Evolutionary conservation across 2,888 invertebrate genomes (phyloP).

Genomic region (Calliphora vomitoria): DNA sequence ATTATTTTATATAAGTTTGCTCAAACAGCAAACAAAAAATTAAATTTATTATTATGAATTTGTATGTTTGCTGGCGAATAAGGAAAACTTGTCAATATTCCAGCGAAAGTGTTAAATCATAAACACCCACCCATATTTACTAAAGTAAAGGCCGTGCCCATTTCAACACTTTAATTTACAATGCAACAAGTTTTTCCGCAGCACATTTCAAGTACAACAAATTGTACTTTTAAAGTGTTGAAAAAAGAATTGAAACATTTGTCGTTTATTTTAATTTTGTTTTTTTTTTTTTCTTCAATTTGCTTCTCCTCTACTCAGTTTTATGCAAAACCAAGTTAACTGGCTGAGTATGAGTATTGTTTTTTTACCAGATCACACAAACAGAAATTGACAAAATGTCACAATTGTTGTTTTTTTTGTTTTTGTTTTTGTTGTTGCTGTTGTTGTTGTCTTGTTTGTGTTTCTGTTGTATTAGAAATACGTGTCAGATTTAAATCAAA

Average conservation of each 20-base stretch:
- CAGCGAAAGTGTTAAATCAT: constrained; percentile 73
- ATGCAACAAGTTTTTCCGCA: constrained; percentile 59
- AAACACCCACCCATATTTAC: constrained; percentile 70
- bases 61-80: constrained; percentile 27
- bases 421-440: too few relatives aligned
- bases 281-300: not conserved
- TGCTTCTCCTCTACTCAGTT: constrained; percentile 33
- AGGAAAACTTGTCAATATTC: constrained; percentile 71
- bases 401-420: constrained; percentile 58
- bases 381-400: constrained; percentile 73
- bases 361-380: constrained; percentile 28
- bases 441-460: constrained; percentile 45
- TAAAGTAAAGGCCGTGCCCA: constrained; percentile 68
- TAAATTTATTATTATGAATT: constrained; percentile 17
- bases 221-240: constrained; percentile 60
- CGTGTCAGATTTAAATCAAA: constrained; percentile 74
- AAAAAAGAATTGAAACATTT: constrained; percentile 49
- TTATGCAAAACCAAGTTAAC: constrained; percentile 48
- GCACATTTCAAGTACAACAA: constrained; percentile 64
- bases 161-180: constrained; percentile 67
- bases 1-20: not conserved
- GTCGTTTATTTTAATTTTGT: not conserved
- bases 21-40: not conserved
- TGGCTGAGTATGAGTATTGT: constrained; percentile 32
- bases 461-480: constrained; percentile 62